Percentiles rank a stretch among this genome's conserved stretches.
phyloP scores from a whole-genome alignment of 2,797 vertebrate genomes.

The Balearica regulorum region DNA sequence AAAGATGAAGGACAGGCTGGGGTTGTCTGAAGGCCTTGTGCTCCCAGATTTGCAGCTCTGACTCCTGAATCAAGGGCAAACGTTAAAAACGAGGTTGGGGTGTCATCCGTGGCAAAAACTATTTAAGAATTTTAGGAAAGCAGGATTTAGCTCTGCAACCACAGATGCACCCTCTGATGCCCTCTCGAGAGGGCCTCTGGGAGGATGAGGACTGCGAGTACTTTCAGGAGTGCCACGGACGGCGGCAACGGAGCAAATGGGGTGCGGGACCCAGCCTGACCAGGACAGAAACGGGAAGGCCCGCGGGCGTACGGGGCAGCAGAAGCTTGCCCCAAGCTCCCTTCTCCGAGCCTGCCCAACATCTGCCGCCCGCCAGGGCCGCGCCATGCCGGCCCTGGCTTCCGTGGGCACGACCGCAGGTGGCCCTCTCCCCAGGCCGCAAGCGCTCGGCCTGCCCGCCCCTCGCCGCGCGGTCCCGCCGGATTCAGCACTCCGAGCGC shows the following conservation, averaged over 20 bases:
- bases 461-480: background rate
- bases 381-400: background rate
- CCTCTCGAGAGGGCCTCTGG: background rate
- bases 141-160: too few species aligned
- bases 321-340: too few species aligned
- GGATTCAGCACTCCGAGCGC: background rate
- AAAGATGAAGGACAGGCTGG: background rate
- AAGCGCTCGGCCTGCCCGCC: background rate
- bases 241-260: background rate
- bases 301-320: background rate
- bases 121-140: background rate
- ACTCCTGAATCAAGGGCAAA: background rate
- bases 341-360: background rate
- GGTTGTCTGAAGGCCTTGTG: fast-evolving
- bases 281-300: too few species aligned
- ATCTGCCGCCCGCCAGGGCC: background rate
- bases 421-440: background rate
- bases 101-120: fast-evolving
- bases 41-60: too few species aligned
- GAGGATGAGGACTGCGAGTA: background rate
- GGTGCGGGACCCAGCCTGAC: too few species aligned
- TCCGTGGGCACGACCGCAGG: background rate
- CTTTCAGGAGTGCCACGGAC: too few species aligned
- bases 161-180: background rate
- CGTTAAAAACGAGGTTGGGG: fast-evolving